Evolutionary conservation across 2,113 vertebrate species (phyloP).

Genomic region (Sinocyclocheilus anshuiensis): DNA sequence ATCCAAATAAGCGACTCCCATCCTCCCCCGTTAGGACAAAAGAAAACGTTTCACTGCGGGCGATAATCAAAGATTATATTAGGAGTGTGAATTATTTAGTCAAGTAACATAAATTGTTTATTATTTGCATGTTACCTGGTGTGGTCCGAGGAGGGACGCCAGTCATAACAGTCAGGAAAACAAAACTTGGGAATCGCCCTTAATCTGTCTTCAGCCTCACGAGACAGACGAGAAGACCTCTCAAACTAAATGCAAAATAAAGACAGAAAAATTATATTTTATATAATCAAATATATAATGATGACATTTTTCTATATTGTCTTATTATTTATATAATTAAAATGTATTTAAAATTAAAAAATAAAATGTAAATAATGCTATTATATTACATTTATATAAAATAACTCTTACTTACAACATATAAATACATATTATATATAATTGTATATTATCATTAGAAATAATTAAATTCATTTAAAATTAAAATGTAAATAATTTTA

Average conservation of each 20-base stretch:
- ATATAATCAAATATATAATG: neutral
- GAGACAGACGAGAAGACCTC: slow-evolving; percentile 85
- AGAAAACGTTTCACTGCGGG: slow-evolving; percentile 92
- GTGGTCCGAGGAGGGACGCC: slow-evolving; percentile 84
- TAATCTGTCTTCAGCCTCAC: slow-evolving; percentile 91
- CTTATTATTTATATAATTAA: neutral
- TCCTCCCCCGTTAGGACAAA: slow-evolving; percentile 97
- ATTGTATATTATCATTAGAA: neutral
- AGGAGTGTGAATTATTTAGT: neutral
- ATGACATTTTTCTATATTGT: neutral
- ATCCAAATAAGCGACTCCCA: slow-evolving; percentile 96
- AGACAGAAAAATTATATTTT: neutral
- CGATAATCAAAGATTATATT: slow-evolving; percentile 36
- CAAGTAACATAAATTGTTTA: neutral
- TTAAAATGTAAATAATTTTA: neutral
- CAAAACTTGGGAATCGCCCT: slow-evolving; percentile 96
- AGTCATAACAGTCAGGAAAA: slow-evolving; percentile 92
- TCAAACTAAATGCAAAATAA: slow-evolving; percentile 80
- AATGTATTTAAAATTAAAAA: neutral
- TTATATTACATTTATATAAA: no score
- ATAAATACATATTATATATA: neutral
- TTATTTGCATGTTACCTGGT: slow-evolving; percentile 78
- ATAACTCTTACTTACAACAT: no score
- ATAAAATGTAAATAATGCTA: fast-evolving
- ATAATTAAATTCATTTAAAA: neutral